phyloP scores from a whole-genome alignment of 2,113 vertebrate species.

The Gallinago paraguaiae region DNA sequence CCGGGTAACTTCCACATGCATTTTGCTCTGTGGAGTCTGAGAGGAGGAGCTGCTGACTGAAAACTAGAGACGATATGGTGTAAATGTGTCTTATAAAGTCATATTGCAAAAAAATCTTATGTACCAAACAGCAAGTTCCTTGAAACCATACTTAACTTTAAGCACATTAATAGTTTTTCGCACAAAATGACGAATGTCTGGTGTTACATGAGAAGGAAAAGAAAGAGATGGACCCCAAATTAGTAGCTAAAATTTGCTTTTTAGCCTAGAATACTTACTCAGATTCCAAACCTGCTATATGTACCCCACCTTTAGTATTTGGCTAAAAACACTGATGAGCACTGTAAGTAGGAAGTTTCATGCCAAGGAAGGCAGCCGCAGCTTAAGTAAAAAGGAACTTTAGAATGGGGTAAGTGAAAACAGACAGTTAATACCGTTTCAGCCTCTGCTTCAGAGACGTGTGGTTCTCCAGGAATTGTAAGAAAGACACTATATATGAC shows the following conservation, averaged over 20 bases:
- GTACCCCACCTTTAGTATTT: background rate
- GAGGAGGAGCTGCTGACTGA: background rate
- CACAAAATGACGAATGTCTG: background rate
- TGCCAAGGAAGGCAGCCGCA: background rate
- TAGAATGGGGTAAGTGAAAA: slow-evolving; percentile 27
- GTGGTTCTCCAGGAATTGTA: background rate
- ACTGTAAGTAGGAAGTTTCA: background rate
- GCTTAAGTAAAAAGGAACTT: slow-evolving; percentile 1
- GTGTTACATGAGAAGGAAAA: background rate
- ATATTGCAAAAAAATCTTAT: background rate
- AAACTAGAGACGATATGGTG: background rate
- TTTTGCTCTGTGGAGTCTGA: background rate
- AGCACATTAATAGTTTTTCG: background rate
- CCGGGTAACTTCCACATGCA: background rate
- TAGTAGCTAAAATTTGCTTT: background rate
- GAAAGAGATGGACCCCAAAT: background rate
- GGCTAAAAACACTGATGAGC: background rate
- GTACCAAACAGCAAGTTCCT: background rate
- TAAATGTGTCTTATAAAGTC: background rate
- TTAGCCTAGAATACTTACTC: background rate
- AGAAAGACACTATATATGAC: background rate
- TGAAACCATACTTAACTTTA: background rate
- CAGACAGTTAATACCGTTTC: background rate
- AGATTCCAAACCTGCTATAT: background rate
- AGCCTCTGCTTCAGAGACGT: background rate